phyloP scores from a whole-genome alignment of 2,888 invertebrate species.

The Chironomus riparius region DNA sequence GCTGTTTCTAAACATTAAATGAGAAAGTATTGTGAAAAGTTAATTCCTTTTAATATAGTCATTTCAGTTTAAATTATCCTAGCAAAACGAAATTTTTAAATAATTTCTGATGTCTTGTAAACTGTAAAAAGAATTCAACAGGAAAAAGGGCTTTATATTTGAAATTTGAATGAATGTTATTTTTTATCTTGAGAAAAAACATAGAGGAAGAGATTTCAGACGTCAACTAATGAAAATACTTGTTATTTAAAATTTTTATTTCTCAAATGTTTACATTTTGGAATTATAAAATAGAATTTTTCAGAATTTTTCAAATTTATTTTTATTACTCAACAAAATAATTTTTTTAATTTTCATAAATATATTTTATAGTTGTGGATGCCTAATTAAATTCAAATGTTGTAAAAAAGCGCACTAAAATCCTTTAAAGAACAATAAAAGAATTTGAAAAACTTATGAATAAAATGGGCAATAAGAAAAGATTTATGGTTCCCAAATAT shows the following conservation, averaged over 20 bases:
- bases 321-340: no score
- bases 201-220: neutral
- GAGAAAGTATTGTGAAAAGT: conserved; percentile 18
- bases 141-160: neutral
- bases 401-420: no score
- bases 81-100: conserved; percentile 24
- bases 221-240: neutral
- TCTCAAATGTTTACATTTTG: no score
- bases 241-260: no score
- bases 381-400: no score
- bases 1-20: neutral
- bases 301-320: no score
- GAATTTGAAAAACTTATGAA: neutral
- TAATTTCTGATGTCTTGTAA: neutral
- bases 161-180: neutral
- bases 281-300: no score
- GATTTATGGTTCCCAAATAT: conserved; percentile 20
- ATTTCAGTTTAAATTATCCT: conserved; percentile 16
- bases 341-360: no score
- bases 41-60: conserved; percentile 23
- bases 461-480: neutral
- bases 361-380: no score
- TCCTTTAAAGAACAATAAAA: neutral
- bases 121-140: neutral
- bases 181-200: neutral